Conservation (phyloP, 2,888 invertebrate genomes). For the Parnassius mnemosyne region DNA sequence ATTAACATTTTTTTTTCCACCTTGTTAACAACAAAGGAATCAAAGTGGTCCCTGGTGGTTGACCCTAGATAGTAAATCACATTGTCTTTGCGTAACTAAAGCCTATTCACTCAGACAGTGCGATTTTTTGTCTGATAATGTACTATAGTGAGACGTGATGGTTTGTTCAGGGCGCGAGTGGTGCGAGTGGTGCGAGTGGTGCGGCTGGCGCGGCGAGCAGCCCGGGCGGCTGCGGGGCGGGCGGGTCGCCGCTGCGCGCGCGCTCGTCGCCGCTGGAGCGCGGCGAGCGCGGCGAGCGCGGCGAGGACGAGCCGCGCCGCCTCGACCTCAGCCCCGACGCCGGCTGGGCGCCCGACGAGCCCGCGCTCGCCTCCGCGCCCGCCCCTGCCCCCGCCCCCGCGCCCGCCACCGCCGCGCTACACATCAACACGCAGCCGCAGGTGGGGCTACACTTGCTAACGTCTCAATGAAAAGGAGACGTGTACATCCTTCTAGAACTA, state of each 20-base stretch:
- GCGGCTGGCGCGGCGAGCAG: conserved; percentile 26
- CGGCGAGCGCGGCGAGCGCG: conserved; percentile 24
- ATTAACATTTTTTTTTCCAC: too few relatives aligned
- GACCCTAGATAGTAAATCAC: too few relatives aligned
- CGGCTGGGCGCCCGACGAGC: conserved; percentile 51
- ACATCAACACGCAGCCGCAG: conserved; percentile 73
- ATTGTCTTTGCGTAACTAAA: too few relatives aligned
- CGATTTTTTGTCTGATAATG: too few relatives aligned
- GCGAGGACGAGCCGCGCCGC: conserved; percentile 43
- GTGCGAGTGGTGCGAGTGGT: too few relatives aligned
- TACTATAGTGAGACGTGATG: too few relatives aligned
- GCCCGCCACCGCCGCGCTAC: conserved; percentile 56
- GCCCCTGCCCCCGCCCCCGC: conserved; percentile 47
- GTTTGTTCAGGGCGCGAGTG: too few relatives aligned
- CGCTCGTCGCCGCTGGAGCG: conserved; percentile 35
- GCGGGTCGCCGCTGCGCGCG: conserved; percentile 57
- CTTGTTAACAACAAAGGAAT: too few relatives aligned
- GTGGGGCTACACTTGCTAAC: conserved; percentile 37
- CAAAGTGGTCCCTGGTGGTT: too few relatives aligned
- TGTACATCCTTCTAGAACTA: too few relatives aligned
- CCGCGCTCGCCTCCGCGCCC: conserved; percentile 56
- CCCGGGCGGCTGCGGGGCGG: conserved; percentile 31
- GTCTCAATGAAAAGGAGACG: too few relatives aligned
- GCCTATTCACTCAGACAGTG: too few relatives aligned
- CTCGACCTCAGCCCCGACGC: conserved; percentile 65